Evolutionary conservation across 2,888 invertebrate species (phyloP).

Genomic region (Phyllotreta striolata): DNA sequence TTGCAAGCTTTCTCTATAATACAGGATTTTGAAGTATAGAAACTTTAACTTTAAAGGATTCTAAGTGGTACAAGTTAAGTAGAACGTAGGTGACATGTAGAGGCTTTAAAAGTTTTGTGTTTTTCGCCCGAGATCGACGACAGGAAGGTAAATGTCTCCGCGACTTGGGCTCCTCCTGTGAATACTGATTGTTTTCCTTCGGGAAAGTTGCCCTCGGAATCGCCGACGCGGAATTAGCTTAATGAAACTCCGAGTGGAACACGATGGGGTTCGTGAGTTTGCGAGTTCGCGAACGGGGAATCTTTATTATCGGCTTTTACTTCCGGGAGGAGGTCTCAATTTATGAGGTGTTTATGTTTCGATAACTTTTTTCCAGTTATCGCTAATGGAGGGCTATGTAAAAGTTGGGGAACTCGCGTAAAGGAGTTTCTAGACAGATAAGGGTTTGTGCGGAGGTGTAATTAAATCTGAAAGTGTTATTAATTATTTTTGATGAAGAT

Average conservation of each 20-base stretch:
- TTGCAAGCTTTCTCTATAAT: too few relatives aligned
- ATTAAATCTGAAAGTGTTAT: too few relatives aligned
- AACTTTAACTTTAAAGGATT: too few relatives aligned
- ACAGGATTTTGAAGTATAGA: too few relatives aligned
- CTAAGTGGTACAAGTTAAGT: too few relatives aligned
- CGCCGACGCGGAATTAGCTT: slow-evolving; percentile 15
- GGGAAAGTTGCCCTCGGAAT: slow-evolving; percentile 10
- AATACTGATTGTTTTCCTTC: slow-evolving; percentile 4
- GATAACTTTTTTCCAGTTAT: slow-evolving; percentile 10
- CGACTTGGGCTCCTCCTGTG: neutral
- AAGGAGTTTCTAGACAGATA: too few relatives aligned
- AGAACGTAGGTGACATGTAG: too few relatives aligned
- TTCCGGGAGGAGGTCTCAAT: neutral
- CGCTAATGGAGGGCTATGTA: neutral
- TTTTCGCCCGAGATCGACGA: too few relatives aligned
- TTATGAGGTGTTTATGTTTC: slow-evolving; percentile 18
- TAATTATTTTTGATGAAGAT: too few relatives aligned
- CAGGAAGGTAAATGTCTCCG: too few relatives aligned
- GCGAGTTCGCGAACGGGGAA: slow-evolving; percentile 1
- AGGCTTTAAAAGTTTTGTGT: too few relatives aligned
- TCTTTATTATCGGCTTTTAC: slow-evolving; percentile 15
- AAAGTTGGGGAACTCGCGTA: neutral
- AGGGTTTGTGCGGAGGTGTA: too few relatives aligned
- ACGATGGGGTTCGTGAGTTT: slow-evolving; percentile 19
- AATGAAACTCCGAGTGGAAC: slow-evolving; percentile 14